Evolutionary conservation across 2,797 vertebrate species (phyloP).

Genomic region (Propithecus deckenii): DNA sequence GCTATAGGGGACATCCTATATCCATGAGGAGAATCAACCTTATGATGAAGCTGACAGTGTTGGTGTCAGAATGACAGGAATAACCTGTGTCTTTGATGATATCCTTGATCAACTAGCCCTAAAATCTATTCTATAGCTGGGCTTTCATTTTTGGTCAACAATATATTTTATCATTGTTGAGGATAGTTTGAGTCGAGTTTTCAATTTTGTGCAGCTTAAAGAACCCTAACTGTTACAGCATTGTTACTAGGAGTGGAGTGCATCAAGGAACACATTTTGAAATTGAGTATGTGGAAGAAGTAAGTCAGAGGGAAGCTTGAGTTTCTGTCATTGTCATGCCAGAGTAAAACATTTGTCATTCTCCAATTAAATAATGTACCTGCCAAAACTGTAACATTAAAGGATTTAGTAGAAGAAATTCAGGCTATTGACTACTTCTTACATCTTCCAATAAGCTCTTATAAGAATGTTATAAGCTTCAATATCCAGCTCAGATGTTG

Average conservation of each 20-base stretch:
- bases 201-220: slow-evolving; percentile 32
- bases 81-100: not conserved
- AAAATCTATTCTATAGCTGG: not conserved
- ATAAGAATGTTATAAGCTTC: not conserved
- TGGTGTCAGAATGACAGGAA: slow-evolving; percentile 12
- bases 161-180: slow-evolving; percentile 18
- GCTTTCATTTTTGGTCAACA: slow-evolving; percentile 22
- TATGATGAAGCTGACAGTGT: not conserved
- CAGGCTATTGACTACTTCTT: not conserved
- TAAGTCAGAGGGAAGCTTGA: not conserved
- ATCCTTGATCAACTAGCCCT: not conserved
- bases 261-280: not conserved
- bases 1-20: not conserved
- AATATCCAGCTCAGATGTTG: not conserved
- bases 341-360: slow-evolving; percentile 12
- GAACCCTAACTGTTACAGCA: not conserved
- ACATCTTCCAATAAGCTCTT: not conserved
- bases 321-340: not conserved
- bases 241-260: not conserved
- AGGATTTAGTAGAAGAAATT: not conserved
- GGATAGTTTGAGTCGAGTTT: not conserved
- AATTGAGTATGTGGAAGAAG: not conserved
- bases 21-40: not conserved
- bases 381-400: not conserved
- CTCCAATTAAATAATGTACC: not conserved